phyloP scores from a whole-genome alignment of 1,140 invertebrate species.

The Drosophila kohkoa region DNA sequence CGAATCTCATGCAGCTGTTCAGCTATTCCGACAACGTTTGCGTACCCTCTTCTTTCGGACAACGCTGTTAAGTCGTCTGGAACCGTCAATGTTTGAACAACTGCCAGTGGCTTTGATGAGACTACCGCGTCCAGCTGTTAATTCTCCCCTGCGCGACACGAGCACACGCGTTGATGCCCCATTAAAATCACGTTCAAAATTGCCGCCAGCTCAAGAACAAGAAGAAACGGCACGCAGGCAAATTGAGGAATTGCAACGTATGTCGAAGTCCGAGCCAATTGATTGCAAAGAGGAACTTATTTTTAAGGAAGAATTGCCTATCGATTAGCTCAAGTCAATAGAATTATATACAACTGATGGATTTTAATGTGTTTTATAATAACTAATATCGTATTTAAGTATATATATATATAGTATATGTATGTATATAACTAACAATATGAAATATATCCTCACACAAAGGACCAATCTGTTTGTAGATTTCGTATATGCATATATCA shows the following conservation, averaged over 20 bases:
- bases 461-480: background rate
- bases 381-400: slow-evolving; percentile 33
- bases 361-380: slow-evolving; percentile 33
- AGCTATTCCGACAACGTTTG: slow-evolving; percentile 67
- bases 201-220: background rate
- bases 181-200: background rate
- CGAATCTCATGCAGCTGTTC: slow-evolving; percentile 39
- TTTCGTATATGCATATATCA: slow-evolving; percentile 8
- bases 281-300: slow-evolving; percentile 3
- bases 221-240: slow-evolving; percentile 10
- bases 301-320: slow-evolving; percentile 7
- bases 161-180: background rate
- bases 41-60: slow-evolving; percentile 68
- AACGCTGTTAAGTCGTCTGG: slow-evolving; percentile 66
- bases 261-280: slow-evolving; percentile 10
- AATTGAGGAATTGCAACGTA: slow-evolving; percentile 10
- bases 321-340: background rate
- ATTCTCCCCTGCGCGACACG: background rate
- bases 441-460: slow-evolving; percentile 22
- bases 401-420: slow-evolving; percentile 29
- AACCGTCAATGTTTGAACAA: slow-evolving; percentile 41
- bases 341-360: slow-evolving; percentile 1
- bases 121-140: slow-evolving; percentile 20
- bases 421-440: slow-evolving; percentile 47
- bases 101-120: slow-evolving; percentile 38